A percentile compares a stretch with the other conserved stretches of the same genome.
phyloP scores from a whole-genome alignment of 2,888 invertebrate genomes.

The Tromatobia lineatoria region DNA sequence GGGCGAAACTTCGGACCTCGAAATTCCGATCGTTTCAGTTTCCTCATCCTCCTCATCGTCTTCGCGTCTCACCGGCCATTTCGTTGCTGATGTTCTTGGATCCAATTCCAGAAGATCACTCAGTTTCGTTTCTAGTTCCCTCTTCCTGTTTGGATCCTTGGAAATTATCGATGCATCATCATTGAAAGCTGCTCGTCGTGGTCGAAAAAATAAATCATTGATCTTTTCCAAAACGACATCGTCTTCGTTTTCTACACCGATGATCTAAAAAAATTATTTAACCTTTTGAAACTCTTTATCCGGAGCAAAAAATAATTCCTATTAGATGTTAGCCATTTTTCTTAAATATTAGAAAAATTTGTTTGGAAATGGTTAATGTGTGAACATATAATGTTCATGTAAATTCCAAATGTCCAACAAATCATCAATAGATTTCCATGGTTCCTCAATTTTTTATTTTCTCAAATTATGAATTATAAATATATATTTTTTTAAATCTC shows the following conservation, averaged over 20 bases:
- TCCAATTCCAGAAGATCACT: constrained; percentile 60
- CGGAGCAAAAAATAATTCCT: neutral
- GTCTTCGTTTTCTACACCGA: constrained; percentile 56
- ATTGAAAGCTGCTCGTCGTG: constrained; percentile 41
- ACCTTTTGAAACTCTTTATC: neutral
- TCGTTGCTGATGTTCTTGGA: constrained; percentile 16
- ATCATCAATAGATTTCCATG: no score
- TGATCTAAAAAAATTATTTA: constrained; percentile 42
- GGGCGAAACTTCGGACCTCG: constrained; percentile 47
- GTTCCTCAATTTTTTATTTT: no score
- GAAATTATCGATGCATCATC: constrained; percentile 26
- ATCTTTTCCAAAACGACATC: constrained; percentile 60
- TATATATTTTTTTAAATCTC: no score
- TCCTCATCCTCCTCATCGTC: constrained; percentile 36
- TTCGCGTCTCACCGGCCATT: constrained; percentile 20
- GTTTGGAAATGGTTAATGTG: no score
- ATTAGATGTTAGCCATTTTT: no score
- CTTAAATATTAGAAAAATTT: no score
- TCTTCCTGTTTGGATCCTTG: constrained; percentile 33
- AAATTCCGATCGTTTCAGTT: constrained; percentile 15
- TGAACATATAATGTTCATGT: no score
- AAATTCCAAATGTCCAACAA: no score
- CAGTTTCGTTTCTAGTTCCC: constrained; percentile 57
- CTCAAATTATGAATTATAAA: no score
- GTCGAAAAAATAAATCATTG: constrained; percentile 53